Evolutionary conservation across 2,797 vertebrate genomes (phyloP).

Genomic region (Acanthiza pusilla): DNA sequence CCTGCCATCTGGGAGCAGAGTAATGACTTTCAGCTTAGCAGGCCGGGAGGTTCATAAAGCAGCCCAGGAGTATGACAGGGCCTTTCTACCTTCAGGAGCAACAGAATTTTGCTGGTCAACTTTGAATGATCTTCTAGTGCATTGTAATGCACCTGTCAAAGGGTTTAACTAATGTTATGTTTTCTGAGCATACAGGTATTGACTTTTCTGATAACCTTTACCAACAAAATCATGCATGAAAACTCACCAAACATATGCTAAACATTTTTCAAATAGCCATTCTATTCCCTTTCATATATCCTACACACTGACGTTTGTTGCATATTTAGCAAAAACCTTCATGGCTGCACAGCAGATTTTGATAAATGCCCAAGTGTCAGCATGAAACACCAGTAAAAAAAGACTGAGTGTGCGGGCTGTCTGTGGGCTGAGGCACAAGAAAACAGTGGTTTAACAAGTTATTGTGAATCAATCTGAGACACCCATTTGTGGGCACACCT

Average conservation of each 20-base stretch:
- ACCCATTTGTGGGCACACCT: not conserved
- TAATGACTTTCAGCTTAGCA: not conserved
- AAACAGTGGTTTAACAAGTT: not conserved
- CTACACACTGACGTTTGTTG: not conserved
- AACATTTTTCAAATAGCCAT: constrained; percentile 12
- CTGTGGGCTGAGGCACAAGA: not conserved
- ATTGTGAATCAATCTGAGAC: not conserved
- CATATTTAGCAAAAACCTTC: constrained; percentile 17
- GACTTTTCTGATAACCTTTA: constrained; percentile 71
- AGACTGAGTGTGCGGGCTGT: not conserved
- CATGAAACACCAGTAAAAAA: not conserved
- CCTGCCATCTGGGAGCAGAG: not conserved
- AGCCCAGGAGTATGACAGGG: not conserved
- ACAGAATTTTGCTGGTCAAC: constrained; percentile 24
- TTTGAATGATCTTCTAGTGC: constrained; percentile 11
- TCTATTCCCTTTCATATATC: not conserved
- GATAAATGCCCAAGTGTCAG: not conserved
- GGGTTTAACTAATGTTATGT: constrained; percentile 8
- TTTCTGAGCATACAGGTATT: constrained; percentile 43
- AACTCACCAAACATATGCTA: constrained; percentile 51
- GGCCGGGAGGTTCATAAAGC: not conserved
- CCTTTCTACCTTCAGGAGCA: not conserved
- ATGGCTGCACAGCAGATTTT: not conserved
- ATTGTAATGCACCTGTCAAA: not conserved
- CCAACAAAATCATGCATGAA: constrained; percentile 64